Conservation (phyloP, 2,888 invertebrate genomes). For the Apodemia duryi region DNA sequence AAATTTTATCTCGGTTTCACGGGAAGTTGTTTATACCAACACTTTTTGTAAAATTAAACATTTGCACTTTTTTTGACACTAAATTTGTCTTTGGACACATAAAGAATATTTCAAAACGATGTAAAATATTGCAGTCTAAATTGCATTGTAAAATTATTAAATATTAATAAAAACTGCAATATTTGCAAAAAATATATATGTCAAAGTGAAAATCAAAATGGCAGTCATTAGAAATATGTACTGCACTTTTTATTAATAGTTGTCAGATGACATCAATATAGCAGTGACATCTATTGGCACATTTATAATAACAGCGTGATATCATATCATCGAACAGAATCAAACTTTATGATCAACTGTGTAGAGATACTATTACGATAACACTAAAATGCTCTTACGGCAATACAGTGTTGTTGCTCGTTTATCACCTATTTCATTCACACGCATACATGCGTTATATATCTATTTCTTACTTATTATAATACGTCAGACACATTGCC, state of each 20-base stretch:
- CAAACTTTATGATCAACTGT: slow-evolving; percentile 44
- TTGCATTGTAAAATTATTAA: not conserved
- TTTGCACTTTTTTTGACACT: slow-evolving; percentile 5
- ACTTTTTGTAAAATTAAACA: slow-evolving; percentile 11
- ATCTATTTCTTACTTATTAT: slow-evolving; percentile 63
- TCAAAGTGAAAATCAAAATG: not conserved
- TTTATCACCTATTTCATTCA: slow-evolving; percentile 58
- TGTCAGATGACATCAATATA: slow-evolving; percentile 39
- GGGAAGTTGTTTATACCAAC: slow-evolving; percentile 32
- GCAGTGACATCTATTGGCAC: slow-evolving; percentile 59
- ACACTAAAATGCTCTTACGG: slow-evolving; percentile 59
- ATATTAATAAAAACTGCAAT: not conserved
- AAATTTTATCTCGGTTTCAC: slow-evolving; percentile 34
- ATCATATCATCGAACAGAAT: slow-evolving; percentile 37
- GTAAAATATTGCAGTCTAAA: not conserved
- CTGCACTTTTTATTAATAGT: slow-evolving; percentile 1
- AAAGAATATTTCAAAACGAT: not conserved
- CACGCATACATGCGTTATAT: slow-evolving; percentile 45
- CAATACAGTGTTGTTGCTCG: slow-evolving; percentile 48
- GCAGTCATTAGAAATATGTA: not conserved
- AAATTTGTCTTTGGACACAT: slow-evolving; percentile 11
- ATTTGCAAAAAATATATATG: not conserved
- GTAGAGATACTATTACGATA: slow-evolving; percentile 61
- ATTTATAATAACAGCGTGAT: slow-evolving; percentile 39
- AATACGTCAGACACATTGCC: slow-evolving; percentile 68